phyloP scores from a whole-genome alignment of 2,113 vertebrate species.

The Copsychus sechellarum region DNA sequence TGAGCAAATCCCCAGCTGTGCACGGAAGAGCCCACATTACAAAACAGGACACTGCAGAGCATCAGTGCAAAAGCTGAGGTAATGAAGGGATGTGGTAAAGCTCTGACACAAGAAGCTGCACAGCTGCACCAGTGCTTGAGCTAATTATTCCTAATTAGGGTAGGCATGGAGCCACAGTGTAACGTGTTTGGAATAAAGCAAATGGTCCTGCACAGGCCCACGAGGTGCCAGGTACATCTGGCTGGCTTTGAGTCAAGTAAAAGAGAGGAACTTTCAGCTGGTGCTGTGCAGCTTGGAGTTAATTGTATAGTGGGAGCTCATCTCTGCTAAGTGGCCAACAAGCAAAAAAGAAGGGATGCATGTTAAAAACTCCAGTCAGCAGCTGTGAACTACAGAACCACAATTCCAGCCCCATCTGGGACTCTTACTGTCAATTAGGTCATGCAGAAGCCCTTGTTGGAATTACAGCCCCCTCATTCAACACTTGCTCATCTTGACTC shows the following conservation, averaged over 20 bases:
- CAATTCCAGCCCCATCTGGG: not conserved
- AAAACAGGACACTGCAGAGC: rapidly evolving
- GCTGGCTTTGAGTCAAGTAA: not conserved
- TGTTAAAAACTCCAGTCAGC: rapidly evolving
- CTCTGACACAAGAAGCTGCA: not conserved
- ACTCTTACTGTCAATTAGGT: not conserved
- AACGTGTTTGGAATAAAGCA: rapidly evolving
- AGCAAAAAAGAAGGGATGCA: not conserved
- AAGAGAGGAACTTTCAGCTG: not conserved
- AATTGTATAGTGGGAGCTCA: not conserved
- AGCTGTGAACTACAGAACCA: not conserved
- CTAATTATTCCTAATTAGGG: constrained; percentile 26
- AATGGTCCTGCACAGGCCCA: not conserved
- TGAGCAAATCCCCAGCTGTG: not conserved
- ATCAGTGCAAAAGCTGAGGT: not conserved
- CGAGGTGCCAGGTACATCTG: not conserved
- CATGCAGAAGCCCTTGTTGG: not conserved
- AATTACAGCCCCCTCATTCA: not conserved
- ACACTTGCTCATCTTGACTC: not conserved
- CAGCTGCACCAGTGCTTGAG: not conserved
- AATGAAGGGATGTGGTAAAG: not conserved
- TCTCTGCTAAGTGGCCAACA: not conserved
- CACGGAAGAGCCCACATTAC: not conserved
- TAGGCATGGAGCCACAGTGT: not conserved
- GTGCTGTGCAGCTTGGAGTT: not conserved